Evolutionary conservation across 2,113 vertebrate genomes (phyloP).

Genomic region (Holacanthus passer): DNA sequence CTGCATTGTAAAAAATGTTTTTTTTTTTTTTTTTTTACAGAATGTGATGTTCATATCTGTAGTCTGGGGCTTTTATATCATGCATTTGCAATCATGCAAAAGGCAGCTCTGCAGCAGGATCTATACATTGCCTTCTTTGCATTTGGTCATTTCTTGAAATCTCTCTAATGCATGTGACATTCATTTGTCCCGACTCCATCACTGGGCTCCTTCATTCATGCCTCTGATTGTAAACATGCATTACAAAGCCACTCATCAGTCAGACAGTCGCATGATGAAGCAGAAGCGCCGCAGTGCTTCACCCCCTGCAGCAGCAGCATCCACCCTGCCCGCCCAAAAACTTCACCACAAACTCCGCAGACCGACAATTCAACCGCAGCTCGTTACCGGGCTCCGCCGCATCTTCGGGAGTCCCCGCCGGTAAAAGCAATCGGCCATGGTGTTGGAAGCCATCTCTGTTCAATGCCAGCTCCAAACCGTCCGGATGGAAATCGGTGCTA

Average conservation of each 20-base stretch:
- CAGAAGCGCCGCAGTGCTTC: constrained; percentile 72
- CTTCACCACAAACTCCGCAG: constrained; percentile 80
- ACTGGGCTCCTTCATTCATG: not conserved
- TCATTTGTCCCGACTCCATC: constrained; percentile 35
- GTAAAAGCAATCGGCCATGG: constrained; percentile 83
- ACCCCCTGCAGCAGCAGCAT: constrained; percentile 31
- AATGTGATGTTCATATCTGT: not conserved
- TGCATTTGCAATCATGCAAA: constrained; percentile 3
- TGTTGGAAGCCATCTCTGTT: constrained; percentile 76
- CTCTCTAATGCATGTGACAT: constrained; percentile 34
- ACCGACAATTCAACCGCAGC: constrained; percentile 39
- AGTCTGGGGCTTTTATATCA: not conserved
- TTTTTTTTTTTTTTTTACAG: too few species aligned
- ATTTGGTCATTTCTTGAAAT: not conserved
- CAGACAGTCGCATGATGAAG: constrained; percentile 73
- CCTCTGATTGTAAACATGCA: constrained; percentile 16
- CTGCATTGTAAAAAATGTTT: too few species aligned
- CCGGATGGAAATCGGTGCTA: constrained; percentile 36
- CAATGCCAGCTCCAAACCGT: constrained; percentile 43
- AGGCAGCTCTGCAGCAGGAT: constrained; percentile 12
- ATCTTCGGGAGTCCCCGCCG: constrained; percentile 84
- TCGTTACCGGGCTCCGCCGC: constrained; percentile 90
- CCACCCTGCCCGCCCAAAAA: constrained; percentile 75
- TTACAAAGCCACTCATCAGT: not conserved
- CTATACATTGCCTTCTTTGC: not conserved